A percentile compares a stretch with the other conserved stretches of the same genome.
Conservation (phyloP, 2,888 invertebrate genomes). For the Caprella mutica region DNA sequence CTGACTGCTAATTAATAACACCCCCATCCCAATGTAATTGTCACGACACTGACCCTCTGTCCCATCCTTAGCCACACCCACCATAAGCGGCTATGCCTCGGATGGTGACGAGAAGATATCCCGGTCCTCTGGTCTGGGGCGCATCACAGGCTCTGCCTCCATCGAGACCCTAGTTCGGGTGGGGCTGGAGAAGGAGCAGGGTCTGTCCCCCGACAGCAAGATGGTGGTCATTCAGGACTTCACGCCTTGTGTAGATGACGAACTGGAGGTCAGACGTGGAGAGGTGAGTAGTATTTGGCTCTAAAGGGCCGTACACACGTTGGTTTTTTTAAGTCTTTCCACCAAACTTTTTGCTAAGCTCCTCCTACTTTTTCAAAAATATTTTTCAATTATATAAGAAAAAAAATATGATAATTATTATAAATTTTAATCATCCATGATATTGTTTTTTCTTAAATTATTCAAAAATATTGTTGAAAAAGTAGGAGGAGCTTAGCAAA, state of each 20-base stretch:
- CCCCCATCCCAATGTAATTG: neutral
- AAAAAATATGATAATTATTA: no score
- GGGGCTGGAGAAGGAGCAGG: slow-evolving; percentile 72
- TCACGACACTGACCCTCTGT: neutral
- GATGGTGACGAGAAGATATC: slow-evolving; percentile 33
- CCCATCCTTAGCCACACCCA: slow-evolving; percentile 18
- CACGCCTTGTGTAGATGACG: slow-evolving; percentile 88
- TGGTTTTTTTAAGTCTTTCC: no score
- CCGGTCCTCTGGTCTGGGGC: slow-evolving; percentile 69
- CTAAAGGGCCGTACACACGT: no score
- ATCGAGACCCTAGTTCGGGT: slow-evolving; percentile 80
- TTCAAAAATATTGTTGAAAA: no score
- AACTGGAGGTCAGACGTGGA: slow-evolving; percentile 77
- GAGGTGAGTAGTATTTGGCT: slow-evolving; percentile 47
- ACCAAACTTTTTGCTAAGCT: no score
- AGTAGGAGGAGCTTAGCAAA: no score
- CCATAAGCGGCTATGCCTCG: slow-evolving; percentile 29
- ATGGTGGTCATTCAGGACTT: slow-evolving; percentile 92
- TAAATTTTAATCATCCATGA: no score
- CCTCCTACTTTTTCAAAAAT: no score
- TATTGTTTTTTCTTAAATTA: no score
- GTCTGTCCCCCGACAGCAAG: slow-evolving; percentile 76
- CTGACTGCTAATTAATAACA: neutral
- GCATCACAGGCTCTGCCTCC: slow-evolving; percentile 87
- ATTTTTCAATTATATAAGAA: no score